Percentiles rank a stretch among this genome's conserved stretches.
phyloP scores from a whole-genome alignment of 2,888 invertebrate species.

The Panorpa germanica region DNA sequence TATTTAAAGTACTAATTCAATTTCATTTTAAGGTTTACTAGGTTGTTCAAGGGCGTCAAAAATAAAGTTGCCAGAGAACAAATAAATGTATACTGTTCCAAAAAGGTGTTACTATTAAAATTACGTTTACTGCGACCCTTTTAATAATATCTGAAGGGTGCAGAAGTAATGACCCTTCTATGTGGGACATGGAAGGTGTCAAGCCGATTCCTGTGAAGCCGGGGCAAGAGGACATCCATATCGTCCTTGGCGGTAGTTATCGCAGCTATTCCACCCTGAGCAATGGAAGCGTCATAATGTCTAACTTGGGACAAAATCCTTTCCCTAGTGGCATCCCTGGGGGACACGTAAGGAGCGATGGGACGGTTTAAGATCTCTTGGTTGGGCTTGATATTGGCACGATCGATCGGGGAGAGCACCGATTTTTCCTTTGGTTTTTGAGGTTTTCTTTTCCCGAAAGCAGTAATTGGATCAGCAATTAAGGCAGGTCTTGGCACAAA shows the following conservation, averaged over 20 bases:
- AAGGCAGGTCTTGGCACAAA: slow-evolving; percentile 71
- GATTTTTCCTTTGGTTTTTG: slow-evolving; percentile 16
- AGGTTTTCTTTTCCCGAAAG: slow-evolving; percentile 48
- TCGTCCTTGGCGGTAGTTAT: slow-evolving; percentile 37
- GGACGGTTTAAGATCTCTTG: slow-evolving; percentile 36
- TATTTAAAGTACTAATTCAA: too few species aligned
- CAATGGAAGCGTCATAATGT: slow-evolving; percentile 34
- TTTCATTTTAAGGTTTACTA: too few species aligned
- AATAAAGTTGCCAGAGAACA: too few species aligned
- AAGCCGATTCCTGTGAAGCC: slow-evolving; percentile 36
- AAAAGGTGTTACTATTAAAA: too few species aligned
- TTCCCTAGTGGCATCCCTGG: slow-evolving; percentile 43
- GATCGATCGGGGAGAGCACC: slow-evolving; percentile 30
- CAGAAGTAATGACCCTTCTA: slow-evolving; percentile 26
- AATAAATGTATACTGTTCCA: too few species aligned
- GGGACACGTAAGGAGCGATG: slow-evolving; percentile 45
- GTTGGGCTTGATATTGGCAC: slow-evolving; percentile 41
- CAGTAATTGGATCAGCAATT: slow-evolving; percentile 69
- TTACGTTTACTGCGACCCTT: too few species aligned
- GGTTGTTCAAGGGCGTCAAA: too few species aligned
- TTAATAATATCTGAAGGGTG: slow-evolving; percentile 11
- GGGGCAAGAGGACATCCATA: slow-evolving; percentile 44
- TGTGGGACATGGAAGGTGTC: slow-evolving; percentile 26
- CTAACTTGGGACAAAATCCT: slow-evolving; percentile 39
- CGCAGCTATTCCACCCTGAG: slow-evolving; percentile 31